Evolutionary conservation across 2,888 invertebrate species (phyloP), one percentile per base, ranked within the genome.

Genomic region (Blera fallax): DNA sequence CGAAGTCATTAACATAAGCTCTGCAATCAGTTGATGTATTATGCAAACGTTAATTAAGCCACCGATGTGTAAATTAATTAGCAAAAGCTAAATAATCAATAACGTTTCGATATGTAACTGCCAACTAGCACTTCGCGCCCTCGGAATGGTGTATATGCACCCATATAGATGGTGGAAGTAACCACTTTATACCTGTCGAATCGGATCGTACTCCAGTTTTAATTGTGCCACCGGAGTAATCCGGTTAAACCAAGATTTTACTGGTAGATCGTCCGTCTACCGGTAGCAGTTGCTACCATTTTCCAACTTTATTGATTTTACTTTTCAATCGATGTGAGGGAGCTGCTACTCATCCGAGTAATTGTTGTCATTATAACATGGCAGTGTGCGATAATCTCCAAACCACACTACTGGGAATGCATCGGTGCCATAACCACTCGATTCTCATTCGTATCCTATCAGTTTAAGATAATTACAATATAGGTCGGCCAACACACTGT

Each of bases 61-160:
- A 74, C 24, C 43, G 84, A 74, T 70, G 84, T 76, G 76, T 77
- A 77, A 81, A 85, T 81, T 81, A 85, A 85, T 85, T 81, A 85
- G 72, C 85, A 77, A 85, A 85, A 67, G 85, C 85, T 81, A 77
- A 85, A 67, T 72, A 77, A 72, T 85, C 76, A 81, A 80, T 72
- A 85, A 77, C 85, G 81, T 67, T 85, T 81, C 37, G 37, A 70
- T 85, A 65, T 45, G 60, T 76, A 72, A 76, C 50, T 34, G 64
- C 43, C 18, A 85, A 76, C 27, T 16, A 64, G 48, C 6, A 40
- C 21, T 56, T 67, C 52, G 34, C 69, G 62, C 56, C 76, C 74
- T 74, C 80, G 67, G 10, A 34, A 16, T 72, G 6, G 60, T 29
- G 14, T 52, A 14, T 54, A 69, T 69, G 45, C 60, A 67, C 27